phyloP scores from a whole-genome alignment of 2,113 vertebrate genomes.

The Halcyon senegalensis region DNA sequence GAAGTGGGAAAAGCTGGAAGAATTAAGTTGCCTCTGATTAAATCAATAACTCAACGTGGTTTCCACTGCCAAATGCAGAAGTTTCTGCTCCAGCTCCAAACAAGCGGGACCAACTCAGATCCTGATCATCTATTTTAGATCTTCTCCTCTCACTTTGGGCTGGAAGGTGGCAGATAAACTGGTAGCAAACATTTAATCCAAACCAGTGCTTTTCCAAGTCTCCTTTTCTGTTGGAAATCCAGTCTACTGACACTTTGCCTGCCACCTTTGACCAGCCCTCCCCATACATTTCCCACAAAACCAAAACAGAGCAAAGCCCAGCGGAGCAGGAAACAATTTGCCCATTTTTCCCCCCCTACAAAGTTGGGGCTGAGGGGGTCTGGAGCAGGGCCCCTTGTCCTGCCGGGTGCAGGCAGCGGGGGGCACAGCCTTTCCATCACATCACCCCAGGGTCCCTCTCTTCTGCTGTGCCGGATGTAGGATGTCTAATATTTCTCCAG shows the following conservation, averaged over 20 bases:
- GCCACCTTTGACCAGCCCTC: not conserved
- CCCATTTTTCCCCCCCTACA: not conserved
- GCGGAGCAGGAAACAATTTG: not conserved
- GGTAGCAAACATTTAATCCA: not conserved
- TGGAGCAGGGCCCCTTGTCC: not conserved
- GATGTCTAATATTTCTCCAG: constrained; percentile 43
- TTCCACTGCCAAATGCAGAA: not conserved
- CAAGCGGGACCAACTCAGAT: not conserved
- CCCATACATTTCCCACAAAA: not conserved
- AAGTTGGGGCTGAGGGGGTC: not conserved
- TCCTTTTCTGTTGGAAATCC: not conserved
- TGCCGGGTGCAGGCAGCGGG: not conserved
- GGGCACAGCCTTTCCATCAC: not conserved
- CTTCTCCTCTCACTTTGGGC: not conserved
- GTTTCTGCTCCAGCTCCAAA: not conserved
- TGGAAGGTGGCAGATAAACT: not conserved
- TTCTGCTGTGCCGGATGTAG: constrained; percentile 26
- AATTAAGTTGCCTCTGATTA: not conserved
- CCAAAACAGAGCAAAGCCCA: not conserved
- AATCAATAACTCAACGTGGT: not conserved
- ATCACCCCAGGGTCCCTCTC: constrained; percentile 10
- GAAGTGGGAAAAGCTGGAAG: not conserved
- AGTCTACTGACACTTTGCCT: not conserved
- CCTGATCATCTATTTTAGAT: not conserved
- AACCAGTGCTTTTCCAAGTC: not conserved